Conservation (phyloP, 2,888 invertebrate genomes). For the Agonopterix heracliana region DNA sequence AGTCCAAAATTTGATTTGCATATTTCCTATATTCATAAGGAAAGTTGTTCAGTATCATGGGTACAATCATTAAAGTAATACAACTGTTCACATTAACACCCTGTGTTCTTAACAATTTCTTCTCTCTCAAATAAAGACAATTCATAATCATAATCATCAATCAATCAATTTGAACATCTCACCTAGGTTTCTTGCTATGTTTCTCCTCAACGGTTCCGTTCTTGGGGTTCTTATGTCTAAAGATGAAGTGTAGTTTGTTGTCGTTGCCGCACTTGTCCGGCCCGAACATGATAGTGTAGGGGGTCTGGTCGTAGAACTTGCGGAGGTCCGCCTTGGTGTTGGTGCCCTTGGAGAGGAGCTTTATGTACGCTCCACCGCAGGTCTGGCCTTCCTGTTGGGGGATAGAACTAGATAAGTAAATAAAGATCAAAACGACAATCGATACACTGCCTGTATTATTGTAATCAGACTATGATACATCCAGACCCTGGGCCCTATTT, state of each 20-base stretch:
- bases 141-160: no score
- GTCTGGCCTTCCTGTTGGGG: constrained; percentile 93
- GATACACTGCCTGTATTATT: no score
- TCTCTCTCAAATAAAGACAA: no score
- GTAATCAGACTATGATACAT: no score
- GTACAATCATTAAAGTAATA: no score
- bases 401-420: constrained; percentile 2
- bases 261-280: constrained; percentile 99
- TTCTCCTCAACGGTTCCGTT: constrained; percentile 95
- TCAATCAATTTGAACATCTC: constrained; percentile 22
- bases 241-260: constrained; percentile 94
- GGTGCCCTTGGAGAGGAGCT: constrained; percentile 87
- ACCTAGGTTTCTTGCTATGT: constrained; percentile 94
- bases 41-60: no score
- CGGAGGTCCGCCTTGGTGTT: constrained; percentile 79
- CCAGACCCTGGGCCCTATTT: no score
- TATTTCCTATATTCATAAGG: no score
- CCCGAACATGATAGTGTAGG: constrained; percentile 99
- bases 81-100: no score
- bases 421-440: no score
- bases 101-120: no score
- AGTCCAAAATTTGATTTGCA: no score
- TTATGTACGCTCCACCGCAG: constrained; percentile 98
- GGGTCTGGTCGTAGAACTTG: constrained; percentile 95
- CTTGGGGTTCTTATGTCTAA: constrained; percentile 94